Percentiles rank a stretch among this genome's conserved stretches.
Conservation (phyloP, 2,797 vertebrate species). For the Chiloscyllium punctatum region DNA sequence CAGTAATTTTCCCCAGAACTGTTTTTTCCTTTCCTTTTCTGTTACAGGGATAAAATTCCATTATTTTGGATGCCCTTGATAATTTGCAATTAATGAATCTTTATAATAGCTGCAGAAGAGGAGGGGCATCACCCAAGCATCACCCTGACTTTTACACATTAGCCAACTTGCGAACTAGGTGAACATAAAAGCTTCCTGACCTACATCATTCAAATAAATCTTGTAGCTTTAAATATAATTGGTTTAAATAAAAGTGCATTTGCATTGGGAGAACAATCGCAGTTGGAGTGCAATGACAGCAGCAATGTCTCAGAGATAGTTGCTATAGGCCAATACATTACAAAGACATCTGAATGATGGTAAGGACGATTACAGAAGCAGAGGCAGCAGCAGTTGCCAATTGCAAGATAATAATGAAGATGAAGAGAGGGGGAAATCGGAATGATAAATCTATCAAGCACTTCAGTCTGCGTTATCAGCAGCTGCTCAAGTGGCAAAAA, state of each 20-base stretch:
- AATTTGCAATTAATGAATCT: not conserved
- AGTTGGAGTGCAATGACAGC: not conserved
- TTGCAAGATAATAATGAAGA: not conserved
- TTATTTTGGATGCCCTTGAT: not conserved
- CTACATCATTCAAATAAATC: not conserved
- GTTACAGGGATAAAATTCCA: not conserved
- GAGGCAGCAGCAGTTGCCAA: no score
- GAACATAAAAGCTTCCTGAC: not conserved
- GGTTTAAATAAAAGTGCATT: not conserved
- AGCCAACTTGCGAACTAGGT: not conserved
- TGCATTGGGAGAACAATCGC: not conserved
- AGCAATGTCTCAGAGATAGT: not conserved
- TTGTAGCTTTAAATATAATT: not conserved
- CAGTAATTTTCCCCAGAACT: not conserved
- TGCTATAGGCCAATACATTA: not conserved
- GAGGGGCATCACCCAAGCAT: not conserved
- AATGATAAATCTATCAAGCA: not conserved
- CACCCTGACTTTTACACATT: not conserved
- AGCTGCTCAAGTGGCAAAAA: not conserved
- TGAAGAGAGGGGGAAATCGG: not conserved
- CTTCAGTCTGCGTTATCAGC: not conserved
- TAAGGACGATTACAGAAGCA: not conserved
- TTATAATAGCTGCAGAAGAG: not conserved
- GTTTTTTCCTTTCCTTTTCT: not conserved
- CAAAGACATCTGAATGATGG: not conserved